Evolutionary conservation across 2,888 invertebrate genomes (phyloP).

Genomic region (Dryocosmus kuriphilus): DNA sequence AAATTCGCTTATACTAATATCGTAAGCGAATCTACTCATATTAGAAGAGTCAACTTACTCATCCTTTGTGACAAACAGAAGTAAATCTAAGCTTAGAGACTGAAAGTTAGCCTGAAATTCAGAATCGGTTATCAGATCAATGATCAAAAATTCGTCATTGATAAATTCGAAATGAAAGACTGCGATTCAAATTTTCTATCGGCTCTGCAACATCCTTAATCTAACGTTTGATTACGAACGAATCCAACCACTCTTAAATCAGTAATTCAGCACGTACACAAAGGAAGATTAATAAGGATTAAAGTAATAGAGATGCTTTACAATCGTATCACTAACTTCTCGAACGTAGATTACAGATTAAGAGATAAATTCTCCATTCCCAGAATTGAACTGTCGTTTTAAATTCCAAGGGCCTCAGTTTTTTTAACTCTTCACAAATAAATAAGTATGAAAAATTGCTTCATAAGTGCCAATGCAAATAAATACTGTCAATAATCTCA

Average conservation of each 20-base stretch:
- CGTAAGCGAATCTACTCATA: too few relatives aligned
- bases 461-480: slow-evolving; percentile 14
- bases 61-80: slow-evolving; percentile 9
- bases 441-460: not conserved
- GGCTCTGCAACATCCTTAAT: slow-evolving; percentile 1
- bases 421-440: not conserved
- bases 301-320: not conserved
- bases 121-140: not conserved
- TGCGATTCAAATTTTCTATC: not conserved
- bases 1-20: not conserved
- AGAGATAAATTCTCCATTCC: not conserved
- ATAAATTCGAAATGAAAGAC: not conserved
- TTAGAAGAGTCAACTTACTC: not conserved
- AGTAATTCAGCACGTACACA: not conserved
- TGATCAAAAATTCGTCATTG: not conserved
- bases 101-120: not conserved
- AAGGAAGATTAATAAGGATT: not conserved
- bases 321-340: not conserved
- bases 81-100: not conserved
- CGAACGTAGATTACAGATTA: not conserved
- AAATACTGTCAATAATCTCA: slow-evolving; percentile 15
- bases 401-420: not conserved
- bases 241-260: not conserved
- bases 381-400: not conserved
- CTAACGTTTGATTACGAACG: not conserved